Percentiles rank a stretch among this genome's conserved stretches.
Evolutionary conservation across 2,888 invertebrate species (phyloP).

Genomic region (Corythucha ciliata): DNA sequence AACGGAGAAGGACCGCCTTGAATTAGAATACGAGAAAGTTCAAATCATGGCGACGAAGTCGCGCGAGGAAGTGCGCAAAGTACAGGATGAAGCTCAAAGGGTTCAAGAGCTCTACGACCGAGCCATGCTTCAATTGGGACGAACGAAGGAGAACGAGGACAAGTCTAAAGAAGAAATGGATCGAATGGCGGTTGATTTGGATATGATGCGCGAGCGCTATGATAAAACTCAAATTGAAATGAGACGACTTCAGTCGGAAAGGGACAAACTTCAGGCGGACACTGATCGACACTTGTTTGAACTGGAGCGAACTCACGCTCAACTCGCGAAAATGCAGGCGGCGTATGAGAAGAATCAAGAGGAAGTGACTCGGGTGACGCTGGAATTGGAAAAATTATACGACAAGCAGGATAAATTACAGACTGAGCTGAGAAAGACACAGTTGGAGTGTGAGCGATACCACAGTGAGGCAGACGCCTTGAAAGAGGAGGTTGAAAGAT

Average conservation of each 20-base stretch:
- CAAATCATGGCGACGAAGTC: conserved; percentile 67
- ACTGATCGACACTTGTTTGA: conserved; percentile 77
- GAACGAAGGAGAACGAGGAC: conserved; percentile 83
- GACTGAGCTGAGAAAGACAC: conserved; percentile 69
- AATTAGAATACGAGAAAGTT: conserved; percentile 77
- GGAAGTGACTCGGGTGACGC: conserved; percentile 73
- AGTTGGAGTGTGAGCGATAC: conserved; percentile 62
- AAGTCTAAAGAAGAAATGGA: conserved; percentile 79
- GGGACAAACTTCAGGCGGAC: conserved; percentile 76
- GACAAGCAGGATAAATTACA: conserved; percentile 82
- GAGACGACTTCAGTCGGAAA: conserved; percentile 69
- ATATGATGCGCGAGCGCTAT: conserved; percentile 78
- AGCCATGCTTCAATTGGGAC: conserved; percentile 69
- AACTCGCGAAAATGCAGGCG: conserved; percentile 73
- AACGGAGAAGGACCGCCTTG: conserved; percentile 76
- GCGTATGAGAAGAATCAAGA: conserved; percentile 83
- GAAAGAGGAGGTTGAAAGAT: conserved; percentile 67
- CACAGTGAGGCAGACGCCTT: conserved; percentile 64
- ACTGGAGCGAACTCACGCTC: conserved; percentile 75
- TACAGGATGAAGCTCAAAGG: conserved; percentile 75
- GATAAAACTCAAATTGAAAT: conserved; percentile 81
- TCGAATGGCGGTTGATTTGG: conserved; percentile 65
- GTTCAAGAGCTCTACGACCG: conserved; percentile 84
- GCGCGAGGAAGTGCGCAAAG: conserved; percentile 74
- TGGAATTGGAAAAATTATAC: conserved; percentile 82